phyloP scores from a whole-genome alignment of 1,140 invertebrate genomes.

The Bilobella aurantiaca region DNA sequence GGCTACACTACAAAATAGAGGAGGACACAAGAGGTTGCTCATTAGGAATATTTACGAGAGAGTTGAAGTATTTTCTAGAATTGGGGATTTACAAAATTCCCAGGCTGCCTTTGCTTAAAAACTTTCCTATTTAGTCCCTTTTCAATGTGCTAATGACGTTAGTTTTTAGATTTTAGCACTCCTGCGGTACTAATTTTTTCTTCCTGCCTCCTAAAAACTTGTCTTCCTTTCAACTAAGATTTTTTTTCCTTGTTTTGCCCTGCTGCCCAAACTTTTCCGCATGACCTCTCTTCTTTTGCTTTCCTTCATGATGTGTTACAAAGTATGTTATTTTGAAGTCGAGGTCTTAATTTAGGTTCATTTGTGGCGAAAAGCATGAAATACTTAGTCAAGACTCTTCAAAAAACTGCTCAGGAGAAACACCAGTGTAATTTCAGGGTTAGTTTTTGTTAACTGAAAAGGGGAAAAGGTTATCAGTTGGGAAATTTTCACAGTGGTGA shows the following conservation, averaged over 20 bases:
- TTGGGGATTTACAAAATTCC: neutral
- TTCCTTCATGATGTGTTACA: no score
- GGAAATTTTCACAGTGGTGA: neutral
- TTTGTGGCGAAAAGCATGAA: neutral
- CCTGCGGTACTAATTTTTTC: no score
- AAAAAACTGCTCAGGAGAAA: neutral
- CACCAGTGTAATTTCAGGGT: neutral
- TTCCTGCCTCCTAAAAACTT: neutral
- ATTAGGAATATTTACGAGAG: neutral
- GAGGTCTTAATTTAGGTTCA: conserved; percentile 4
- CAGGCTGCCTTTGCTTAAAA: neutral
- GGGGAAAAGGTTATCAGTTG: neutral
- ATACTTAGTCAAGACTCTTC: no score
- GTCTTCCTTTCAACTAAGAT: neutral
- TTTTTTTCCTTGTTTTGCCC: neutral
- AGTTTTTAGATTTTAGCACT: neutral
- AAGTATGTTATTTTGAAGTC: neutral
- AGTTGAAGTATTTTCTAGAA: neutral
- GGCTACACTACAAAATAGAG: no score
- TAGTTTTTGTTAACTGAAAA: neutral
- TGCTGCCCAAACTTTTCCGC: no score
- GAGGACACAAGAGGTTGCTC: no score
- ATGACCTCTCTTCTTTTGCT: no score
- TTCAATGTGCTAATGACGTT: conserved; percentile 5
- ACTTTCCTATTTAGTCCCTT: neutral